Percentiles rank a stretch among this genome's conserved stretches.
phyloP scores from a whole-genome alignment of 2,888 invertebrate species.

The Neoaliturus tenellus region DNA sequence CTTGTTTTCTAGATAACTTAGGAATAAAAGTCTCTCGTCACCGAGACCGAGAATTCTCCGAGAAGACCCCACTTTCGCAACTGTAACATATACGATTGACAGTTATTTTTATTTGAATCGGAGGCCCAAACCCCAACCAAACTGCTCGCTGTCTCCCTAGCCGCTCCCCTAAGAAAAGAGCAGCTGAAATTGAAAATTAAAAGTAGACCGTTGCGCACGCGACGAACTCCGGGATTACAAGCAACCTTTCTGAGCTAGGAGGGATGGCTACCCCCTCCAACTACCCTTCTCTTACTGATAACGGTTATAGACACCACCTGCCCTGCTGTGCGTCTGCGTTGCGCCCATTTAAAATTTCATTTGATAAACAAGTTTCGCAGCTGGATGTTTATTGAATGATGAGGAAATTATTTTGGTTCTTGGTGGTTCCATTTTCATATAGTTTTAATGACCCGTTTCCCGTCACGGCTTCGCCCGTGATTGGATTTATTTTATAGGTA shows the following conservation, averaged over 20 bases:
- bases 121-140: neutral
- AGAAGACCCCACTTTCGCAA: no score
- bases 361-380: neutral
- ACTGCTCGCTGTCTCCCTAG: neutral
- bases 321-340: neutral
- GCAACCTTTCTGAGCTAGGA: neutral
- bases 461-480: no score
- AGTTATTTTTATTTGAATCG: slow-evolving; percentile 12
- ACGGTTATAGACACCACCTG: neutral
- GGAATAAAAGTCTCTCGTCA: no score
- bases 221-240: neutral
- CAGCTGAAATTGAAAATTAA: slow-evolving; percentile 43
- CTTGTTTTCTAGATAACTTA: no score
- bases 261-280: neutral
- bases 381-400: no score
- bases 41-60: no score
- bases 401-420: no score
- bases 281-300: neutral
- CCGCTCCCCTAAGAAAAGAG: neutral
- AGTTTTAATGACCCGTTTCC: no score
- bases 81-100: no score
- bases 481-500: no score
- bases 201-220: slow-evolving; percentile 37
- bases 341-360: neutral
- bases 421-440: no score